phyloP scores from a whole-genome alignment of 2,888 invertebrate species.

The Drosophila ezoana region DNA sequence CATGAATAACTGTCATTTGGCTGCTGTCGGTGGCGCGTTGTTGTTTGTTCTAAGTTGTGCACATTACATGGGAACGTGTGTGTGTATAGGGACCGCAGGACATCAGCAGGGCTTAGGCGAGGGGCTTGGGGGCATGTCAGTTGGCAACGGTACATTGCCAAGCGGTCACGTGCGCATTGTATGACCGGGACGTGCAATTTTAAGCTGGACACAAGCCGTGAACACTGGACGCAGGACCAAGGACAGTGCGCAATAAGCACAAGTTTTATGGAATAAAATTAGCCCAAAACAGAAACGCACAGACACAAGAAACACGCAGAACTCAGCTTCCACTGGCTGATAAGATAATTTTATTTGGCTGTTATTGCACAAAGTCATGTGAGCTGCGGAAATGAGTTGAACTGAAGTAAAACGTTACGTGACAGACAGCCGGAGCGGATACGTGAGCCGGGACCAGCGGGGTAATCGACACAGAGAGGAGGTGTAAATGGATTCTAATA shows the following conservation, averaged over 20 bases:
- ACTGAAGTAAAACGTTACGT: conserved; percentile 77
- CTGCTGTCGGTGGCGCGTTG: conserved; percentile 30
- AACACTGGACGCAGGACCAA: conserved; percentile 18
- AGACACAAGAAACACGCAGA: conserved; percentile 20
- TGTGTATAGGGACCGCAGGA: conserved; percentile 50
- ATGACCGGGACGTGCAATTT: conserved; percentile 78
- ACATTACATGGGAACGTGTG: conserved; percentile 66
- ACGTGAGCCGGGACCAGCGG: conserved; percentile 1
- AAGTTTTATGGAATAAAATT: conserved; percentile 79
- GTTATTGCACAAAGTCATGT: conserved; percentile 82
- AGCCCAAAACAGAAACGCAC: conserved; percentile 53
- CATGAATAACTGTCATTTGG: conserved; percentile 73
- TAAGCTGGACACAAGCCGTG: conserved; percentile 44
- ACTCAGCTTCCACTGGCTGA: conserved; percentile 61
- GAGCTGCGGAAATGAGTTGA: conserved; percentile 78
- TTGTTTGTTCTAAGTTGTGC: conserved; percentile 60
- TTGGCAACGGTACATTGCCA: conserved; percentile 55
- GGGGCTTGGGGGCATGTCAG: conserved; percentile 24
- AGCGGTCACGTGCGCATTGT: conserved; percentile 77
- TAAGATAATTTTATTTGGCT: conserved; percentile 81
- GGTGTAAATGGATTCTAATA: conserved; percentile 63
- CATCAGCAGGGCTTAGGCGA: conserved; percentile 20
- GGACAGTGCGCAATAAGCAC: conserved; percentile 69
- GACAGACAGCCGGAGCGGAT: conserved; percentile 28
- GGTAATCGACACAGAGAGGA: not conserved